These are phyloP conservation scores for Scaptomyza polygonia DNA, from an alignment of 2,888 invertebrate genomes.

Conservation along the genomic window DNA sequence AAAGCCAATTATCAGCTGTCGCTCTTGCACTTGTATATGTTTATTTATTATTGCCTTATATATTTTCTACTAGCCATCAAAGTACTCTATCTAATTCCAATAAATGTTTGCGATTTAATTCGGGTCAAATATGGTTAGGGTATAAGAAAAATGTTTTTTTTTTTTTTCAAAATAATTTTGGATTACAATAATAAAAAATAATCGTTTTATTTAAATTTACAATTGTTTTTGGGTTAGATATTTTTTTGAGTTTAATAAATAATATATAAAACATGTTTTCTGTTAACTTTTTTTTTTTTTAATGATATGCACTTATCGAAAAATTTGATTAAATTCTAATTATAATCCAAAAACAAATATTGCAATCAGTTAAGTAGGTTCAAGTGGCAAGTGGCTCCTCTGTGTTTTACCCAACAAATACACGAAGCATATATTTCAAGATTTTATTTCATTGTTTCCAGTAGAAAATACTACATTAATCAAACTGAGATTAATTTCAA, in stretches of 20 bases:
- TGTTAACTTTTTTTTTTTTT: background rate
- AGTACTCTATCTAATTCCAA: background rate
- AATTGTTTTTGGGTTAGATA: too few relatives aligned
- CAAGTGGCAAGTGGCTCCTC: background rate
- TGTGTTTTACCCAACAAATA: background rate
- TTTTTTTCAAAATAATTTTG: too few relatives aligned
- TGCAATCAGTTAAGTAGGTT: background rate
- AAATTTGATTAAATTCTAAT: background rate
- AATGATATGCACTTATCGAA: background rate
- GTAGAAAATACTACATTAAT: background rate
- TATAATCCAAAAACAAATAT: background rate
- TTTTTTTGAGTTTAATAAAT: too few relatives aligned
- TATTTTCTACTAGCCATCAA: background rate
- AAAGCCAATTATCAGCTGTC: conserved; percentile 42
- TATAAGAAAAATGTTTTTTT: background rate
- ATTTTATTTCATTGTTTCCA: background rate
- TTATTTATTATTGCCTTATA: conserved; percentile 20
- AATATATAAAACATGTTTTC: too few relatives aligned
- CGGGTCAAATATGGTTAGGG: background rate
- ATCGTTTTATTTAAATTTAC: too few relatives aligned
- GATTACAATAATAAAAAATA: too few relatives aligned
- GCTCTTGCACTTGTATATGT: background rate
- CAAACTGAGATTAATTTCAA: background rate
- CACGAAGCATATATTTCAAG: background rate
- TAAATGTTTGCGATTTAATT: background rate